phyloP scores from a whole-genome alignment of 2,797 vertebrate genomes.

The Megalops cyprinoides region DNA sequence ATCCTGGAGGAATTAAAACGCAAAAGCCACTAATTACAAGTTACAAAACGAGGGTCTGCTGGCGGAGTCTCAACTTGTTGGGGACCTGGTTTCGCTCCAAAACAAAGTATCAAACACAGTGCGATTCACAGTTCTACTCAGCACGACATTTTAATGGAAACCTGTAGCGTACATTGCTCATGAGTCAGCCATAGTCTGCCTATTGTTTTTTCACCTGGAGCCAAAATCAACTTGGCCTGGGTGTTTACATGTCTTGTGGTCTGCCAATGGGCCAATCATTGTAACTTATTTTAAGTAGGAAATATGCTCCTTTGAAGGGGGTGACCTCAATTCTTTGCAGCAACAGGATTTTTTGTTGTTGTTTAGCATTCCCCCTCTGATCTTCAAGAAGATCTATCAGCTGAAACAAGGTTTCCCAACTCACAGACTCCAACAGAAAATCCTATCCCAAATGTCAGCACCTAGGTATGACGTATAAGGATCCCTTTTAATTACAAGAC shows the following conservation, averaged over 20 bases:
- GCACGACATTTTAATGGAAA: neutral
- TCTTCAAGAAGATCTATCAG: neutral
- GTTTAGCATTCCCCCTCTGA: neutral
- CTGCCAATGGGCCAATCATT: constrained; percentile 6
- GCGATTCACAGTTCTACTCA: neutral
- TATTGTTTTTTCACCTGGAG: constrained; percentile 7
- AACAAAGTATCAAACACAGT: neutral
- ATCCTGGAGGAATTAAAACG: neutral
- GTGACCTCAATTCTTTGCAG: neutral
- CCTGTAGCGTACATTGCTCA: neutral
- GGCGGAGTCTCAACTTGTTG: neutral
- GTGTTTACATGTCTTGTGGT: neutral
- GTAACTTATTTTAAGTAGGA: neutral
- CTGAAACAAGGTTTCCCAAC: neutral
- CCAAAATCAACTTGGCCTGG: neutral
- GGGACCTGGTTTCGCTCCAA: neutral
- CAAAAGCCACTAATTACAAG: neutral
- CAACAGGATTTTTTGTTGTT: neutral
- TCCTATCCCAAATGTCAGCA: neutral
- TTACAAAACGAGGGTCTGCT: neutral
- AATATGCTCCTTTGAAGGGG: neutral
- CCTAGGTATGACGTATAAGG: neutral
- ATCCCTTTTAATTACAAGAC: neutral
- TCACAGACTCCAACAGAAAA: neutral
- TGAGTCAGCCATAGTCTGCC: neutral